A percentile compares a stretch with the other conserved stretches of the same genome.
phyloP scores from a whole-genome alignment of 1,140 invertebrate genomes.

The Heliothis virescens region DNA sequence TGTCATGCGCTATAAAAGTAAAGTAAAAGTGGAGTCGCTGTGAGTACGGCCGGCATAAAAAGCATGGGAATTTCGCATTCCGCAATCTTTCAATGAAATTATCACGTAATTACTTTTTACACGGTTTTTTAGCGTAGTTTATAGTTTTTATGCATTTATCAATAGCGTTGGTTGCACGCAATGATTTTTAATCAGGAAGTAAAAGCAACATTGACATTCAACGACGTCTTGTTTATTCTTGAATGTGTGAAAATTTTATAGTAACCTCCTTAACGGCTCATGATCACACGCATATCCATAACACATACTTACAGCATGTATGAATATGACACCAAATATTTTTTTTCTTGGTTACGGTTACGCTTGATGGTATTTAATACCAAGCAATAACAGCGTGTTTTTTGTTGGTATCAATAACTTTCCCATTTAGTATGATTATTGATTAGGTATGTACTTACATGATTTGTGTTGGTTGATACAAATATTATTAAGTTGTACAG shows the following conservation, averaged over 20 bases:
- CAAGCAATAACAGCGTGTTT: too few relatives aligned
- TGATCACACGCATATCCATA: too few relatives aligned
- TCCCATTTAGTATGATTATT: too few relatives aligned
- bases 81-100: not conserved
- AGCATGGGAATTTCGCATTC: not conserved
- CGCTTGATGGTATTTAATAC: too few relatives aligned
- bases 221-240: not conserved
- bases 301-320: too few relatives aligned
- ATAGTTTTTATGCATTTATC: constrained; percentile 13
- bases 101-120: constrained; percentile 27
- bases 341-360: too few relatives aligned
- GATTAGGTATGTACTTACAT: too few relatives aligned
- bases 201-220: not conserved
- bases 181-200: constrained; percentile 15
- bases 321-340: too few relatives aligned
- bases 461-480: too few relatives aligned
- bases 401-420: too few relatives aligned
- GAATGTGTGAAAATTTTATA: not conserved
- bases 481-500: too few relatives aligned
- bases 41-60: constrained; percentile 13
- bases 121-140: not conserved
- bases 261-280: not conserved
- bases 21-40: constrained; percentile 31
- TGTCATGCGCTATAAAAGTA: constrained; percentile 36
- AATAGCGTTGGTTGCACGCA: constrained; percentile 11